Evolutionary conservation across 2,113 vertebrate species (phyloP), one percentile per base, ranked within the genome.

Genomic region (Chaenocephalus aceratus): DNA sequence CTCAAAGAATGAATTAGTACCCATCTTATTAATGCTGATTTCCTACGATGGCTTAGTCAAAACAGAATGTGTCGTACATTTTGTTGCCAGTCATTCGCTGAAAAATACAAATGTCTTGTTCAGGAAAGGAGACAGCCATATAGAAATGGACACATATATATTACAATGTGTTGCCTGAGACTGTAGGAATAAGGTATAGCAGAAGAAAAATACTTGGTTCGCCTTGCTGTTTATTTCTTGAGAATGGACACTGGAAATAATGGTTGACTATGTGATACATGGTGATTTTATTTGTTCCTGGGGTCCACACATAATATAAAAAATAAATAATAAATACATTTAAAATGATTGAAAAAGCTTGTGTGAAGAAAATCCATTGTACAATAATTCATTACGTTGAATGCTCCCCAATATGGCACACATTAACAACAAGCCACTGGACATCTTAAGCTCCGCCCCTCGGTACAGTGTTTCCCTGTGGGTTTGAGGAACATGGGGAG

Each of bases 371-470:
- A 51, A 44, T 52, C 71, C 10, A 30, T 9, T 21, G 10, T 16
- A 56, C 13, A 26, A 51, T 9, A 73, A 73, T 59, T 23, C 1
- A 60, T 49, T 44, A 46, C 12, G n/a, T 0, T 72, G 21, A 70
- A 21, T 53, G 53, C 30, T 48, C 10, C 6, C 16, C 10, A 71
- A 69, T 65, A 1, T 71, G 58, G 30, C 11, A 0, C 72, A 30
- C 67, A 61, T 90, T 86, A 89, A 60, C 15, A 75, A 69, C 85
- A 73, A 30, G 52, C 54, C 72, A 65, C 49, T 86, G 62, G 79
- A 83, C 88, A 71, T 81, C 21, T 48, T 36, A 48, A 77, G 65
- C 81, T 68, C 86, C 59, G 10, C 74, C 84, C 80, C 1, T 63
- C 34, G 2, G 1, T 26, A 5, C 54, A 46, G 23, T 41, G 46